These are phyloP conservation scores for Saccostrea echinata DNA, from an alignment of 1,140 invertebrate species.

Conservation along the genomic window DNA sequence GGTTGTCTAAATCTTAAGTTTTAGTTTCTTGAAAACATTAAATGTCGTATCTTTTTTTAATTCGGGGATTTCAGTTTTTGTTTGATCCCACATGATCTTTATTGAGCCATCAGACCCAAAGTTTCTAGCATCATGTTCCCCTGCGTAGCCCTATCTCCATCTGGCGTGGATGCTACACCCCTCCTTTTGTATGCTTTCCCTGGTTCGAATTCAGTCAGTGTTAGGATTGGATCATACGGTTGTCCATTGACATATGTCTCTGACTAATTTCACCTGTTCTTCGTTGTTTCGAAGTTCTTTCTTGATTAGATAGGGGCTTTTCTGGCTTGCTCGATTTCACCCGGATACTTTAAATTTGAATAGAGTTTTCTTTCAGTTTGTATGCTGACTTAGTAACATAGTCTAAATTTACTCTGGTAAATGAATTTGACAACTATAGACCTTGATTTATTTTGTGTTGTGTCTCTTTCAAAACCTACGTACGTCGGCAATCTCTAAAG, in stretches of 20 bases:
- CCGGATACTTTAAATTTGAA: background rate
- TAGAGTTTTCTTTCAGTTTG: background rate
- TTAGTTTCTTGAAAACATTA: too few species aligned
- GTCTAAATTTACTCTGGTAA: background rate
- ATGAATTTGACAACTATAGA: background rate
- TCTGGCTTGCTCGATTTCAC: background rate
- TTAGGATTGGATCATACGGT: background rate
- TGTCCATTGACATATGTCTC: background rate
- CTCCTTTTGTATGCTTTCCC: too few species aligned
- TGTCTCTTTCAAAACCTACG: background rate
- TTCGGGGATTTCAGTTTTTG: too few species aligned
- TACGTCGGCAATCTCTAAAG: background rate
- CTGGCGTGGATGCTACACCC: too few species aligned
- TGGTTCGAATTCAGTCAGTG: too few species aligned
- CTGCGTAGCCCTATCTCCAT: too few species aligned
- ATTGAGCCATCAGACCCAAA: too few species aligned
- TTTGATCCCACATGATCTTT: too few species aligned
- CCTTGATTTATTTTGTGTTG: background rate
- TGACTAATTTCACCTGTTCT: background rate
- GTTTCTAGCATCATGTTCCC: too few species aligned
- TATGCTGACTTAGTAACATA: background rate
- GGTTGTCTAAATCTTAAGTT: too few species aligned
- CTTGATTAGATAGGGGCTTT: background rate
- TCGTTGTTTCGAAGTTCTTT: background rate
- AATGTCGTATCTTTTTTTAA: too few species aligned